phyloP scores from a whole-genome alignment of 2,797 vertebrate species.

The Mycteria americana region DNA sequence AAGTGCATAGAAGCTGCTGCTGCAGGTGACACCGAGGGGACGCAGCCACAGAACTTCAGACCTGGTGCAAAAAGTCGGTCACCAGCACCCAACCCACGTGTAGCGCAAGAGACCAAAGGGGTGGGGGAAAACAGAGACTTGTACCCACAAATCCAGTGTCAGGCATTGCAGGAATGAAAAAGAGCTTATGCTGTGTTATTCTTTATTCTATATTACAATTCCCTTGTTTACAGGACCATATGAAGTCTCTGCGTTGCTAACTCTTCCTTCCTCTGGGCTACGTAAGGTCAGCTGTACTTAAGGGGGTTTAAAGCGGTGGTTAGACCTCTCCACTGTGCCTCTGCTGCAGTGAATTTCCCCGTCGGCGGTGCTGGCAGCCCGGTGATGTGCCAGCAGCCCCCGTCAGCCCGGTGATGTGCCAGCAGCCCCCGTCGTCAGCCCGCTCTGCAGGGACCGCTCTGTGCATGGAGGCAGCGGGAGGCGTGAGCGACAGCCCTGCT shows the following conservation, averaged over 20 bases:
- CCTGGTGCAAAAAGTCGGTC: neutral
- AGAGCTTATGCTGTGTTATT: neutral
- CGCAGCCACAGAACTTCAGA: neutral
- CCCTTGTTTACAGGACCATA: neutral
- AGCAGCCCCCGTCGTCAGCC: neutral
- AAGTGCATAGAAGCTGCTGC: neutral
- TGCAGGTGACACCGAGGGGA: neutral
- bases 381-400: accelerated
- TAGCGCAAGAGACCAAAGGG: neutral
- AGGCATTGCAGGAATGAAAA: neutral
- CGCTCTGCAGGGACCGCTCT: accelerated
- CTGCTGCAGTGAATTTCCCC: neutral
- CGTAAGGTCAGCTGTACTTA: neutral
- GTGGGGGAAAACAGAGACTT: neutral
- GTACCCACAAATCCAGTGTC: neutral
- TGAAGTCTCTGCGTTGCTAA: neutral
- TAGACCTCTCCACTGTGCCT: neutral
- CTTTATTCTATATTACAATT: neutral
- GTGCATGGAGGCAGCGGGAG: neutral
- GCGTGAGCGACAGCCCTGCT: accelerated
- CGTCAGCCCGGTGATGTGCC: accelerated
- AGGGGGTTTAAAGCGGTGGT: neutral
- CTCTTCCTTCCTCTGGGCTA: neutral
- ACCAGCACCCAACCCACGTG: neutral
- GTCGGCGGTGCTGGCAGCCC: accelerated